Evolutionary conservation across 2,888 invertebrate species (phyloP).

Genomic region (Perdita meconis): DNA sequence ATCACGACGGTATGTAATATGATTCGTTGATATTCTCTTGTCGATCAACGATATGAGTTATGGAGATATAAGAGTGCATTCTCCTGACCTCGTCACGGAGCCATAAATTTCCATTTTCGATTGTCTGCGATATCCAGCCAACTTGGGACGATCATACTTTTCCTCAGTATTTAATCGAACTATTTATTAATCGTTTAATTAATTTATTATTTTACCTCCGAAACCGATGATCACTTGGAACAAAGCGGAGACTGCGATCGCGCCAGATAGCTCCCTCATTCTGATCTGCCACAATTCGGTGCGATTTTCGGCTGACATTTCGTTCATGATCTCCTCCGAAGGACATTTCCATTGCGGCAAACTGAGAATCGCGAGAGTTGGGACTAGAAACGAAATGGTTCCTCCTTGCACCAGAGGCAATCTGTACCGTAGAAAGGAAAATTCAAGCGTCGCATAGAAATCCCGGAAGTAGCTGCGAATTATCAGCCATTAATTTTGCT

Average conservation of each 20-base stretch:
- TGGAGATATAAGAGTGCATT: no score
- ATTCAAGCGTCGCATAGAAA: background rate
- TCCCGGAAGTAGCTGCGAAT: slow-evolving; percentile 12
- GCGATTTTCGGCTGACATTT: slow-evolving; percentile 86
- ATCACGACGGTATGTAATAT: no score
- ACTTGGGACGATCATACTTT: no score
- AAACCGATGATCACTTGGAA: slow-evolving; percentile 90
- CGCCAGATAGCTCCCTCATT: slow-evolving; percentile 93
- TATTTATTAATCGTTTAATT: no score
- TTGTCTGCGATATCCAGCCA: no score
- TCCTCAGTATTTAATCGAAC: no score
- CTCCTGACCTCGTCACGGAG: no score
- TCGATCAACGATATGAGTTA: no score
- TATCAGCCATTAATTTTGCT: slow-evolving; percentile 30
- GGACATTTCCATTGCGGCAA: slow-evolving; percentile 91
- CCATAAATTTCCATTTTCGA: no score
- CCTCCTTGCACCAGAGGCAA: slow-evolving; percentile 91
- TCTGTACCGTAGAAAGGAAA: slow-evolving; percentile 76
- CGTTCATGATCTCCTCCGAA: slow-evolving; percentile 84
- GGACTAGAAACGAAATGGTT: slow-evolving; percentile 92
- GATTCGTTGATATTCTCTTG: no score
- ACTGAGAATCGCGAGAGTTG: slow-evolving; percentile 90
- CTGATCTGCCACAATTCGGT: slow-evolving; percentile 89
- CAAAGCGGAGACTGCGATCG: slow-evolving; percentile 91
- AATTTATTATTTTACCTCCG: slow-evolving; percentile 70